These are phyloP conservation scores for Melanargia galathea DNA, from an alignment of 2,888 invertebrate genomes.

Conservation along the genomic window DNA sequence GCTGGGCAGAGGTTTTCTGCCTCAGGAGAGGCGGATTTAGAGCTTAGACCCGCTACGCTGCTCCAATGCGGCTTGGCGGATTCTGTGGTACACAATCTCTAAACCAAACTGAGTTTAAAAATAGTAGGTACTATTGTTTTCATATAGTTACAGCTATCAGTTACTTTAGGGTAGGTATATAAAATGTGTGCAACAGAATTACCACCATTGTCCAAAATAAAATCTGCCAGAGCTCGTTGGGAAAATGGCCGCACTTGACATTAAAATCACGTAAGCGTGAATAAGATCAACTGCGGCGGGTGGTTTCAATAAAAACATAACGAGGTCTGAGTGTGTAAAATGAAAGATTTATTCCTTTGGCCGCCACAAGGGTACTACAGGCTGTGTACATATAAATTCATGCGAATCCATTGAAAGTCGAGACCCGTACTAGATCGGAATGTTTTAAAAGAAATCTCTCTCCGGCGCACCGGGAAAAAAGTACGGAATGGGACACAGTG, in stretches of 20 bases:
- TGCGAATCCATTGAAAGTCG: slow-evolving; percentile 67
- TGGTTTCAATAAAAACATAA: slow-evolving; percentile 67
- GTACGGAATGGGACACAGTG: slow-evolving; percentile 50
- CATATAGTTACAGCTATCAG: too few species aligned
- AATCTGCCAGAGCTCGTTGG: not conserved
- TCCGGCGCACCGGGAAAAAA: slow-evolving; percentile 52
- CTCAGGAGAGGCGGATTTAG: too few species aligned
- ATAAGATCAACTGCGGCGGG: slow-evolving; percentile 45
- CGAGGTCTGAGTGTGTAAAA: slow-evolving; percentile 58
- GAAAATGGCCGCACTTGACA: not conserved
- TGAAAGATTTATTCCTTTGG: slow-evolving; percentile 67
- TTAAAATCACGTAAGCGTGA: slow-evolving; percentile 21
- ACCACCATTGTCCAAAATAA: not conserved
- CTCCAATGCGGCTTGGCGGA: too few species aligned
- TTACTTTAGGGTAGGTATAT: too few species aligned
- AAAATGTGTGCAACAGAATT: too few species aligned
- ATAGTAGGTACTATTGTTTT: too few species aligned
- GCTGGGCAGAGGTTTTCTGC: too few species aligned
- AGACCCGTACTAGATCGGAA: slow-evolving; percentile 45
- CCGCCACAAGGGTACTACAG: slow-evolving; percentile 41
- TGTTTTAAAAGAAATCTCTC: slow-evolving; percentile 66
- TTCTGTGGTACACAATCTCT: too few species aligned
- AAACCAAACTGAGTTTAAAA: too few species aligned
- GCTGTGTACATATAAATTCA: slow-evolving; percentile 69
- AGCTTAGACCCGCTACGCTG: too few species aligned